Conservation (phyloP, 1,140 invertebrate genomes). For the Cherax destructor region DNA sequence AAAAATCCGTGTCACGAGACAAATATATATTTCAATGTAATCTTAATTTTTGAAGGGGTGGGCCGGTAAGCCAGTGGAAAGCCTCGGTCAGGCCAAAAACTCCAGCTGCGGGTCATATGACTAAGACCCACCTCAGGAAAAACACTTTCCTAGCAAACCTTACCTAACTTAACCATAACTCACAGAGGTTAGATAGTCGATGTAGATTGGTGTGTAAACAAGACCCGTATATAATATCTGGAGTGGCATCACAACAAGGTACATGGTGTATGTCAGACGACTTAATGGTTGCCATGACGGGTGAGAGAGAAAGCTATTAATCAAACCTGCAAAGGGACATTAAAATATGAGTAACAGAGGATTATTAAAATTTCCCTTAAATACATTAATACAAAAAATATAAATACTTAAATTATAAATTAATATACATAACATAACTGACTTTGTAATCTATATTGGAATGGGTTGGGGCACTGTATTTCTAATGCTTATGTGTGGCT, state of each 20-base stretch:
- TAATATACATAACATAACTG: too few relatives aligned
- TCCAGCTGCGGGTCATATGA: background rate
- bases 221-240: constrained; percentile 19
- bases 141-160: too few relatives aligned
- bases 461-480: too few relatives aligned
- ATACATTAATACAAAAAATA: background rate
- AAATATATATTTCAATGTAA: too few relatives aligned
- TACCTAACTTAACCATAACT: background rate
- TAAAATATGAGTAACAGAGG: too few relatives aligned
- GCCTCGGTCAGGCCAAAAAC: too few relatives aligned
- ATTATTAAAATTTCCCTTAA: background rate
- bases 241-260: background rate
- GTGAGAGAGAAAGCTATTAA: constrained; percentile 18
- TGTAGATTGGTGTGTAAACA: constrained; percentile 9
- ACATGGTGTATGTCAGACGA: constrained; percentile 19
- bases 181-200: constrained; percentile 38
- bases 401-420: too few relatives aligned
- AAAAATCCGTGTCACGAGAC: too few relatives aligned
- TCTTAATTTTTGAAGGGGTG: too few relatives aligned
- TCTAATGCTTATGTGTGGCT: too few relatives aligned
- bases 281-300: constrained; percentile 11
- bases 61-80: too few relatives aligned
- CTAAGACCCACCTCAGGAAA: background rate
- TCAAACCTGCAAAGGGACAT: constrained; percentile 16
- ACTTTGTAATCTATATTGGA: too few relatives aligned